Percentiles rank a stretch among this genome's conserved stretches.
Evolutionary conservation across 2,797 vertebrate genomes (phyloP).

Genomic region (Prionace glauca): DNA sequence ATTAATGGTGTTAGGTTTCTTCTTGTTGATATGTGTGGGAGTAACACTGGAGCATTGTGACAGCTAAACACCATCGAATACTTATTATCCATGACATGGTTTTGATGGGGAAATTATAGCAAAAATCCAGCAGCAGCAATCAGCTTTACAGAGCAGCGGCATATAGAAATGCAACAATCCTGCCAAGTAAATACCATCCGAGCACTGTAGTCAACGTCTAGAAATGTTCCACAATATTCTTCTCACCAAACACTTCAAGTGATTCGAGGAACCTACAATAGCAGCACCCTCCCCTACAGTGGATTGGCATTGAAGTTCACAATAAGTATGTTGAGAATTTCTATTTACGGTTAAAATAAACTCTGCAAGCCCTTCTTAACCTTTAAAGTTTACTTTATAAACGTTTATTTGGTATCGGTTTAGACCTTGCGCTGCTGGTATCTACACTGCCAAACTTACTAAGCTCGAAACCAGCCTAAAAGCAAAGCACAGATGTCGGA

Average conservation of each 20-base stretch:
- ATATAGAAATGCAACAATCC: not conserved
- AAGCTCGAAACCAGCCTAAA: not conserved
- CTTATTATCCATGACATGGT: slow-evolving; percentile 11
- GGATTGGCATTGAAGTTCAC: not conserved
- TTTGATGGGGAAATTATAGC: slow-evolving; percentile 26
- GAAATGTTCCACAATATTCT: slow-evolving; percentile 25
- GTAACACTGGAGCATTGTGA: slow-evolving; percentile 20
- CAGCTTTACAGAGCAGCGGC: not conserved
- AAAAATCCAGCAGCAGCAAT: slow-evolving; percentile 23
- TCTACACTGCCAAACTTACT: not conserved
- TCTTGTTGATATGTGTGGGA: slow-evolving; percentile 1
- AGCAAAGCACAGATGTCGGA: too few relatives aligned
- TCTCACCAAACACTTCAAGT: not conserved
- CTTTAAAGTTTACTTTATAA: not conserved
- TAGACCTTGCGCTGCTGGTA: not conserved
- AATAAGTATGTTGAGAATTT: not conserved
- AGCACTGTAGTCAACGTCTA: not conserved
- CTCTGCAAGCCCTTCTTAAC: not conserved
- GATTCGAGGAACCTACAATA: not conserved
- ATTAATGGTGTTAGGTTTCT: slow-evolving; percentile 27
- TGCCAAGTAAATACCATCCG: not conserved
- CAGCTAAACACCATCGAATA: not conserved
- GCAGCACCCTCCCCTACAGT: not conserved
- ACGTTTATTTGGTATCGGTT: too few relatives aligned
- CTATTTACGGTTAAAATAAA: not conserved